Conservation (phyloP, 2,113 vertebrate species). For the Natator depressus region DNA sequence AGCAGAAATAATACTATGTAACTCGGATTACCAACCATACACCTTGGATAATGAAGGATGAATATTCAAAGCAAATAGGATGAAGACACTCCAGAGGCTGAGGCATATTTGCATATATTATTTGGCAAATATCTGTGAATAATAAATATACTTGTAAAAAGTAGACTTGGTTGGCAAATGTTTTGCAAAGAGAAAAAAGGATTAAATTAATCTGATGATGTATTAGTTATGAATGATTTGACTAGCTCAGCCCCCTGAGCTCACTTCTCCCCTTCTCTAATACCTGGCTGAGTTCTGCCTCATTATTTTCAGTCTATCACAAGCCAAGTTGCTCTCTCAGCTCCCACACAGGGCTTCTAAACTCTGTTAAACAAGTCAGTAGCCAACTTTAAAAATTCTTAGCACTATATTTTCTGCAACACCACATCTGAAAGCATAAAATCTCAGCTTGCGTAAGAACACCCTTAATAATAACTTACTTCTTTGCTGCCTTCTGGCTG, state of each 20-base stretch:
- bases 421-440: neutral
- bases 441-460: neutral
- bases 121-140: neutral
- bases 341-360: neutral
- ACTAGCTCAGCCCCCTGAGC: neutral
- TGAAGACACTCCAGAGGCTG: neutral
- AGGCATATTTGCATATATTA: neutral
- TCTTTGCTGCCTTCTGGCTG: neutral
- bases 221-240: neutral
- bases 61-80: neutral
- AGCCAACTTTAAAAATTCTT: neutral
- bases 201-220: neutral
- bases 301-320: neutral
- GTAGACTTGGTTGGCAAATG: neutral
- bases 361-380: neutral
- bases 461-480: neutral
- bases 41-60: neutral
- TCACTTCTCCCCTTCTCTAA: neutral
- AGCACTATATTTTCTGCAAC: neutral
- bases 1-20: neutral
- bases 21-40: neutral
- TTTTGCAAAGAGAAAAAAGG: neutral
- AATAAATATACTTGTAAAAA: neutral
- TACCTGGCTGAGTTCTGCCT: neutral
- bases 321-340: neutral